These are phyloP conservation scores for Drosophila sulfurigaster DNA, from an alignment of 1,140 invertebrate species.

Conservation along the genomic window DNA sequence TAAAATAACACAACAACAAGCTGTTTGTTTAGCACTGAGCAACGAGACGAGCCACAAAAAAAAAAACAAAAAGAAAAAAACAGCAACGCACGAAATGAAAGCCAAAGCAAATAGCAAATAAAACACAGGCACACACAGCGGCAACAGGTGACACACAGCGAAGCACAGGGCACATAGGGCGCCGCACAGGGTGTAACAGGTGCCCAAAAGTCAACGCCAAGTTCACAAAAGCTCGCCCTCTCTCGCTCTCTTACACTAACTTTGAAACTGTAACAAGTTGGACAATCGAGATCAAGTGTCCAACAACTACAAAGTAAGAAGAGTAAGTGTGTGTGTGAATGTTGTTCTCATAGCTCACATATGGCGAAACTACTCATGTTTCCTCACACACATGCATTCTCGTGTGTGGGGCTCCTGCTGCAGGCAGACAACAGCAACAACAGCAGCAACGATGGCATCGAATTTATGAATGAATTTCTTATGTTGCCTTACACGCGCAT, in stretches of 20 bases:
- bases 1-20: conserved; percentile 74
- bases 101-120: conserved; percentile 55
- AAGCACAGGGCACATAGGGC: not conserved
- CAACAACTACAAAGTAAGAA: conserved; percentile 10
- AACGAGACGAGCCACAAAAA: not conserved
- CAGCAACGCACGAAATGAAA: conserved; percentile 49
- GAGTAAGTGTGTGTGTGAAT: conserved; percentile 11
- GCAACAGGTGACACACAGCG: conserved; percentile 68
- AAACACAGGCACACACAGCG: conserved; percentile 35
- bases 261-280: conserved; percentile 9
- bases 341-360: conserved; percentile 48
- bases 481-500: conserved; percentile 79
- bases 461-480: conserved; percentile 85
- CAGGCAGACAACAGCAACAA: conserved; percentile 41
- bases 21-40: conserved; percentile 71
- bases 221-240: conserved; percentile 30
- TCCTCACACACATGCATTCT: conserved; percentile 39
- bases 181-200: conserved; percentile 65
- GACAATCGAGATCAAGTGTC: conserved; percentile 40
- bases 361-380: conserved; percentile 78
- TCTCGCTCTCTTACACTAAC: conserved; percentile 1
- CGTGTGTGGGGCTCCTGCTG: conserved; percentile 10
- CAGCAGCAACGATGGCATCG: conserved; percentile 24
- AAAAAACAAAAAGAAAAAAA: conserved; percentile 48
- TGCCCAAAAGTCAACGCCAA: conserved; percentile 45